Conservation (phyloP, 2,888 invertebrate species). For the Tridacna crocea region DNA sequence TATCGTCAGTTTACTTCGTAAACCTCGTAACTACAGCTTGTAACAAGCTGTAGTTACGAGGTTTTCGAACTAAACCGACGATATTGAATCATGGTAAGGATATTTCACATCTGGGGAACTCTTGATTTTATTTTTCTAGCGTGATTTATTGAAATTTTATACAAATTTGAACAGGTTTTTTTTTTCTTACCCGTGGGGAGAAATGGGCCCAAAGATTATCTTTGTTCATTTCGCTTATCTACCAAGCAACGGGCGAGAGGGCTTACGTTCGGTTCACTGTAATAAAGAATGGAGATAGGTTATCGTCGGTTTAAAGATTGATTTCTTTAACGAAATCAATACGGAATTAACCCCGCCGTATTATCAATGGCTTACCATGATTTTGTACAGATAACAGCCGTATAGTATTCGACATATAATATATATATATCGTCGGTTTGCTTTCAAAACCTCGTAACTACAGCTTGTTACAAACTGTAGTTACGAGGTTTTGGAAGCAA, state of each 20-base stretch:
- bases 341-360: conserved; percentile 49
- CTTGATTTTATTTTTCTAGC: not conserved
- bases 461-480: no score
- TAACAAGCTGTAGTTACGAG: no score
- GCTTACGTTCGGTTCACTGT: conserved; percentile 48
- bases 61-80: no score
- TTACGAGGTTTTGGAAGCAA: no score
- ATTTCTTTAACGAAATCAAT: conserved; percentile 63
- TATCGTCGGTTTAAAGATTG: conserved; percentile 60
- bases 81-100: not conserved
- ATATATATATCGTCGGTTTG: no score
- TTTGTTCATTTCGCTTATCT: conserved; percentile 51
- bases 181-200: not conserved
- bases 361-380: conserved; percentile 17
- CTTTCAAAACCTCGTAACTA: no score
- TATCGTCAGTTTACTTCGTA: no score
- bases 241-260: conserved; percentile 50
- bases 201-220: conserved; percentile 44
- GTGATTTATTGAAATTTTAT: conserved; percentile 12
- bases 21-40: no score
- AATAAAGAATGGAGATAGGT: conserved; percentile 60
- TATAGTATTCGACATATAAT: conserved; percentile 9
- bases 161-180: conserved; percentile 7
- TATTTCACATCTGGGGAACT: not conserved
- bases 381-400: not conserved